Base-by-base conservation (phyloP, 2,797 vertebrate species). In the Oreonectes daqikongensis region DNA sequence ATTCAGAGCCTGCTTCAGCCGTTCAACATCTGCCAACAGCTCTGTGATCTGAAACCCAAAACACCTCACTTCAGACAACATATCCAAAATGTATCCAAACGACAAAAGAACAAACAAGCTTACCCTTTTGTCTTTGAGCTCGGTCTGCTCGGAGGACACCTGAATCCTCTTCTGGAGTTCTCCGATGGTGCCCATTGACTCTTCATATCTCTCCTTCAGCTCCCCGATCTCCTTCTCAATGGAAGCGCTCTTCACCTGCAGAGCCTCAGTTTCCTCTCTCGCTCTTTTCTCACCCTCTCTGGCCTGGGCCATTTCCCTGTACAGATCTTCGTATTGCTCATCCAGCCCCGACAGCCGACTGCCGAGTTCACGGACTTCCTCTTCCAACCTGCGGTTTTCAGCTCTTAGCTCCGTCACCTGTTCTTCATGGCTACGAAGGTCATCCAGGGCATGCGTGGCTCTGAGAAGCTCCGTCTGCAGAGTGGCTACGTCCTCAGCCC, bases 121-220 rank as follows among this genome's bases (percentile, higher is more conserved):
- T 86, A 99, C 98, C 96, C 98, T 96, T 84, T 95, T 97, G 85
- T 99, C 97, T 89, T 99, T 99, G 20, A 94, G 92, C 83, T 98
- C 95, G 2, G 97, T 95, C 85, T 98, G 95, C 84, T 95, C 92
- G 1, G 95, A 92, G 0, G 97, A 99, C 0, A 90, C 92, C 87
- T 97, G 95, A 80, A 99, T 98, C 75, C 94, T 95, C 84, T 86
- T 95, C 90, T 99, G 96, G 53, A 99, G 88, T 17, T 96, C 95
- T 1, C 92, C 84, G 38, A 97, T 95, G 48, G 96, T 98, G 0
- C 84, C 83, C 78, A 97, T 85, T 0, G 96, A 97, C 52, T 95
- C 92, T 30, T 98, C 95, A 0, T 95, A 98, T 48, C 94, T 87
- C 32, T 94, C 94, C 46, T 96, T 97, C 83, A 98, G 92, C 78